phyloP scores from a whole-genome alignment of 2,797 vertebrate species.

The Trachops cirrhosus region DNA sequence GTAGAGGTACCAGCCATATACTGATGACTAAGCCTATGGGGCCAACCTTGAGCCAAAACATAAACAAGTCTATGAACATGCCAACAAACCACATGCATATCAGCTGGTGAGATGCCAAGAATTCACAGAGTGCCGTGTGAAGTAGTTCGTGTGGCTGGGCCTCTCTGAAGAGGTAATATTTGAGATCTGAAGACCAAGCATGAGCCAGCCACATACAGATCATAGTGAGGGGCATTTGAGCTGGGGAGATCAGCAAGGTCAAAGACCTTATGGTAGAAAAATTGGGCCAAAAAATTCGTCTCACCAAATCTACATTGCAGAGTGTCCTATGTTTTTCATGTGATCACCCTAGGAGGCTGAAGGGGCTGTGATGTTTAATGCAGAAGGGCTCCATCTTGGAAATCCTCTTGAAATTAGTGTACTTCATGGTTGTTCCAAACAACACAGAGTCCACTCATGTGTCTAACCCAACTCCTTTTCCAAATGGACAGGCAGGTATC shows the following conservation, averaged over 20 bases:
- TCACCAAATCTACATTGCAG: fast-evolving
- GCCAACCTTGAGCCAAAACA: neutral
- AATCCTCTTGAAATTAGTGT: neutral
- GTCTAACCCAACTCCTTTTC: neutral
- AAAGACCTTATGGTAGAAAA: neutral
- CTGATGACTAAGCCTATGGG: neutral
- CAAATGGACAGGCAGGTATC: neutral
- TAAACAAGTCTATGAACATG: neutral
- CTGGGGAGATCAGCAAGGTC: neutral
- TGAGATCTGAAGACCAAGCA: neutral
- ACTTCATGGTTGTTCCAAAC: neutral
- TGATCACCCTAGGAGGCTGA: no score
- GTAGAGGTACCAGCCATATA: neutral
- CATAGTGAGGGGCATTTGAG: neutral
- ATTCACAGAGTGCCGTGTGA: neutral
- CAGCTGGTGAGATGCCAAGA: neutral
- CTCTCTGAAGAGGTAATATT: neutral
- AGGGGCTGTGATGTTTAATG: neutral
- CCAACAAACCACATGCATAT: neutral
- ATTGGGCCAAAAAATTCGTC: neutral
- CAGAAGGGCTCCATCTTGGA: neutral
- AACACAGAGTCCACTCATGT: neutral
- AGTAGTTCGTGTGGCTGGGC: neutral
- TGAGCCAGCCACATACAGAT: neutral
- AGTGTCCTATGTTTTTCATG: neutral